Percentiles rank a stretch among this genome's conserved stretches.
Conservation (phyloP, 2,888 invertebrate species). For the Idaea aversata region DNA sequence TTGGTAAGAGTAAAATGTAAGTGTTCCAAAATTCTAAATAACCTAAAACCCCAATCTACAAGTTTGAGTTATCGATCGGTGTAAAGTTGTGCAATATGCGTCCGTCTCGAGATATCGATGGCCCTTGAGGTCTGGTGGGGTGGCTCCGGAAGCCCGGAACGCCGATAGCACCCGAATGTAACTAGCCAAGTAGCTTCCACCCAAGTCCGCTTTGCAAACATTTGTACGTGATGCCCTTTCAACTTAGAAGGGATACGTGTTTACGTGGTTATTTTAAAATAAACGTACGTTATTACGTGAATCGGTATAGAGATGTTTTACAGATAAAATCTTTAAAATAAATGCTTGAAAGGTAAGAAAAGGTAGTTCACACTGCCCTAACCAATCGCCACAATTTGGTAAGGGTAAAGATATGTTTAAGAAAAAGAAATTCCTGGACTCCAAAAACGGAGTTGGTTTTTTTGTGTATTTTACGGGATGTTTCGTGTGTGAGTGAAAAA, state of each 20-base stretch:
- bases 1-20: not conserved
- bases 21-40: not conserved
- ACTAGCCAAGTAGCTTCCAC: not conserved
- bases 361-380: too few species aligned
- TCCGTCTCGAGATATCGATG: constrained; percentile 64
- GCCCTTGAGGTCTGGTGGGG: constrained; percentile 56
- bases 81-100: constrained; percentile 71
- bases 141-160: constrained; percentile 56
- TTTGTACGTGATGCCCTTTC: constrained; percentile 63
- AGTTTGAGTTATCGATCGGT: constrained; percentile 25
- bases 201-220: constrained; percentile 51
- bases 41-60: constrained; percentile 4
- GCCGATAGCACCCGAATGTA: constrained; percentile 44
- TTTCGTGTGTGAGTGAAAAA: too few species aligned
- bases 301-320: not conserved
- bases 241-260: constrained; percentile 6
- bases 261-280: constrained; percentile 7
- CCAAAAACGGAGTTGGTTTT: too few species aligned
- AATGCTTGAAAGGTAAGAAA: too few species aligned
- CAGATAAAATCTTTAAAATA: not conserved
- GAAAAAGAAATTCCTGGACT: too few species aligned
- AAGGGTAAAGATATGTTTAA: too few species aligned
- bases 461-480: too few species aligned
- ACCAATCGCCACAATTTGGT: too few species aligned
- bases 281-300: not conserved